Evolutionary conservation across 2,797 vertebrate genomes (phyloP).

Genomic region (Clarias laeviceps): DNA sequence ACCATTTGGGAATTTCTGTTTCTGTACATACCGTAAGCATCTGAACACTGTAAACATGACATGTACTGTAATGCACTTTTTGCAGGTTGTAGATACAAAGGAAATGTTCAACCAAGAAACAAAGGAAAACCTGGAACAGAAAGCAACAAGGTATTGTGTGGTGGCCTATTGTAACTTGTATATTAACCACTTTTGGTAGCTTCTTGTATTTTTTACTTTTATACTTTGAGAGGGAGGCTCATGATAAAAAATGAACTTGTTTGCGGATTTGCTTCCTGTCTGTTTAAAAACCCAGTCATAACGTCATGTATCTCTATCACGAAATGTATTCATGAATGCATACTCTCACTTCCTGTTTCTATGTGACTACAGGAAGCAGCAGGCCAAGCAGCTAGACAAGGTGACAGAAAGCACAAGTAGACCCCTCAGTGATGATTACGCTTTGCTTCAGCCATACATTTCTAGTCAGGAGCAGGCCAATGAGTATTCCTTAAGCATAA

Average conservation of each 20-base stretch:
- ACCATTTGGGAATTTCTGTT: neutral
- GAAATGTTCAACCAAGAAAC: constrained; percentile 45
- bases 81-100: constrained; percentile 45
- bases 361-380: constrained; percentile 19
- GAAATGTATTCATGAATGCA: neutral
- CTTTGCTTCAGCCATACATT: constrained; percentile 61
- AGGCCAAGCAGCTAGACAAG: neutral
- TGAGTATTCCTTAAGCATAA: constrained; percentile 32
- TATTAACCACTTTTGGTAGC: neutral
- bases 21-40: neutral
- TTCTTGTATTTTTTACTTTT: neutral
- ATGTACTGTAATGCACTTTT: neutral
- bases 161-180: neutral
- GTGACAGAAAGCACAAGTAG: neutral
- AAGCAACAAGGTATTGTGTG: neutral
- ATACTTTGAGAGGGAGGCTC: neutral
- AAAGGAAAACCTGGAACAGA: constrained; percentile 12
- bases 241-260: too few species aligned
- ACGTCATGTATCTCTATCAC: neutral
- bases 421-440: constrained; percentile 5
- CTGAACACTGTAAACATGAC: neutral
- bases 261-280: neutral
- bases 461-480: constrained; percentile 34
- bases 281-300: neutral
- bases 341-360: neutral